Conservation (phyloP, 2,113 vertebrate genomes). For the Cyprinodon variegatus region DNA sequence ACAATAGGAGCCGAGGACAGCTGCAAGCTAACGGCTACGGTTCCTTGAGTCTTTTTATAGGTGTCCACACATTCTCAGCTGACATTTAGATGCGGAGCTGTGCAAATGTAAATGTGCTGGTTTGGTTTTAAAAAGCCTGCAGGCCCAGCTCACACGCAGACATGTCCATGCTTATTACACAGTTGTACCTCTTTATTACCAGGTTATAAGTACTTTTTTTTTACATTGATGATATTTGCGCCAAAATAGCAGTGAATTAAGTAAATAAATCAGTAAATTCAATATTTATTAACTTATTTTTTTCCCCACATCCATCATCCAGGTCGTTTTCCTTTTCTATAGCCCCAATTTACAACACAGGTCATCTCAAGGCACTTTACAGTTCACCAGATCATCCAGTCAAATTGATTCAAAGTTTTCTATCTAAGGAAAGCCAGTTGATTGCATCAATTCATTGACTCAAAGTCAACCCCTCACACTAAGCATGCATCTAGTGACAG, state of each 20-base stretch:
- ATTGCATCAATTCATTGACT: no score
- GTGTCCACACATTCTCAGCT: background rate
- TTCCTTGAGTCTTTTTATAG: background rate
- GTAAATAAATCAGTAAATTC: background rate
- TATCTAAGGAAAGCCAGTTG: no score
- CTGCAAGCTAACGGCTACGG: background rate
- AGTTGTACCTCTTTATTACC: background rate
- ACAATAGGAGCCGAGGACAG: conserved; percentile 44
- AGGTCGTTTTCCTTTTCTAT: background rate
- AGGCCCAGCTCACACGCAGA: background rate
- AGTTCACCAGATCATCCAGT: no score
- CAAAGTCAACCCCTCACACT: no score
- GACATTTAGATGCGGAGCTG: background rate
- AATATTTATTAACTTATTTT: background rate
- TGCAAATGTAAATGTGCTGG: background rate
- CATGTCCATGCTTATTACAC: background rate
- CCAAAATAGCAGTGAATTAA: background rate
- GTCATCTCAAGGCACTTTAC: no score
- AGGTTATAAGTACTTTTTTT: background rate
- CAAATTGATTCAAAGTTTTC: no score
- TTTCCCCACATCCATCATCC: background rate
- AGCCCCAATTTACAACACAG: no score
- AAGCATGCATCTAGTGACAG: no score
- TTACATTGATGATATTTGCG: background rate
- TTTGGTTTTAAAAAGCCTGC: background rate